These are phyloP conservation scores for Platerodrilus igneus DNA, from an alignment of 2,888 invertebrate genomes.

Conservation along the genomic window DNA sequence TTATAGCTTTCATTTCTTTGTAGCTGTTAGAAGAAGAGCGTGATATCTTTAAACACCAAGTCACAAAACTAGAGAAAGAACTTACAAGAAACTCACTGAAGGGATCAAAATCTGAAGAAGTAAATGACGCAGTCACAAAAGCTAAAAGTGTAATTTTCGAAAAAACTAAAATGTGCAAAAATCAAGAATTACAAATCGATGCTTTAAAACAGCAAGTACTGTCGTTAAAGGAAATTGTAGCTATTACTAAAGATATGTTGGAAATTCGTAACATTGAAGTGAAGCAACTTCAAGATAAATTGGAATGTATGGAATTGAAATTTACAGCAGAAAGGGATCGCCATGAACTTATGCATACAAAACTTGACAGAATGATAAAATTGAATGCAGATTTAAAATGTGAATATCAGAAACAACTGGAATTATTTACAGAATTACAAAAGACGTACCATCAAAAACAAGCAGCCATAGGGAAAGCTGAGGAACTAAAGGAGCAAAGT, in stretches of 20 bases:
- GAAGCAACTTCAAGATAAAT: slow-evolving; percentile 64
- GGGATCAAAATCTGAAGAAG: slow-evolving; percentile 36
- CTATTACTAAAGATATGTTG: slow-evolving; percentile 74
- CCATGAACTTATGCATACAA: slow-evolving; percentile 62
- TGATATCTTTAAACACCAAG: slow-evolving; percentile 38
- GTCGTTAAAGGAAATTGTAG: slow-evolving; percentile 76
- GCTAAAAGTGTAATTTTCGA: slow-evolving; percentile 70
- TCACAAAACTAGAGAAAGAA: slow-evolving; percentile 40
- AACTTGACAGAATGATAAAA: slow-evolving; percentile 65
- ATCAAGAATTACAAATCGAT: slow-evolving; percentile 73
- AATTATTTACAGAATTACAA: slow-evolving; percentile 59
- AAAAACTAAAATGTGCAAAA: slow-evolving; percentile 70
- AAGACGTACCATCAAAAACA: slow-evolving; percentile 39
- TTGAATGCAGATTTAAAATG: slow-evolving; percentile 71
- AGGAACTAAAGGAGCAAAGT: no score
- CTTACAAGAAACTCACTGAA: slow-evolving; percentile 37
- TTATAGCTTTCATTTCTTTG: slow-evolving; percentile 19
- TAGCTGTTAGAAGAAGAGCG: slow-evolving; percentile 55
- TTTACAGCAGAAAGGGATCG: slow-evolving; percentile 70
- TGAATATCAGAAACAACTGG: slow-evolving; percentile 74
- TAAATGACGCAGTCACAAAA: slow-evolving; percentile 56
- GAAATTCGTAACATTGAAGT: slow-evolving; percentile 75
- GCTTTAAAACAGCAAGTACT: slow-evolving; percentile 67
- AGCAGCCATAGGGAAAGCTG: no score
- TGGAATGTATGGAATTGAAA: slow-evolving; percentile 64